Percentiles rank a stretch among this genome's conserved stretches.
Conservation (phyloP, 1,140 invertebrate species). For the Anthonomus grandis region DNA sequence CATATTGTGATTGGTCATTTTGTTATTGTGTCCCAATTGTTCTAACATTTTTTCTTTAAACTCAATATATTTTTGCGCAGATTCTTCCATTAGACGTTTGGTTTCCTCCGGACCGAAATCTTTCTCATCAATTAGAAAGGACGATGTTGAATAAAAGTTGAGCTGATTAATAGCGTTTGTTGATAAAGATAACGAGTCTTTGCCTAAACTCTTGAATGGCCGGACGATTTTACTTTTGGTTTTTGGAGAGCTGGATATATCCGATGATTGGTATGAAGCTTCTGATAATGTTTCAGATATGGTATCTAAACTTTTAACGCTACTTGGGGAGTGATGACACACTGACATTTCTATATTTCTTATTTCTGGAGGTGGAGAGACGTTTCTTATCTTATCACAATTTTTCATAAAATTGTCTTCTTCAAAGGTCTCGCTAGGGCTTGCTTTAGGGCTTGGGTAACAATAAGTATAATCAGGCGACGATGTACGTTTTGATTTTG, state of each 20-base stretch:
- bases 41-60: slow-evolving; percentile 65
- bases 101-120: not conserved
- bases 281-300: slow-evolving; percentile 10
- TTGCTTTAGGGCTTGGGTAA: not conserved
- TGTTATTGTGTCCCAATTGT: slow-evolving; percentile 58
- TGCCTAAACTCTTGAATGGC: slow-evolving; percentile 71
- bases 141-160: not conserved
- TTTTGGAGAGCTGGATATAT: not conserved
- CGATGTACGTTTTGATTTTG: not conserved
- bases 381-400: too few species aligned
- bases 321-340: too few species aligned
- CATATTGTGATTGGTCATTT: slow-evolving; percentile 65
- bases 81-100: slow-evolving; percentile 47
- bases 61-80: slow-evolving; percentile 60
- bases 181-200: slow-evolving; percentile 60
- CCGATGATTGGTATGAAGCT: not conserved
- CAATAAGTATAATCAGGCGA: slow-evolving; percentile 11
- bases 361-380: too few species aligned
- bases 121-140: slow-evolving; percentile 25
- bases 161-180: slow-evolving; percentile 51
- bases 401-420: not conserved
- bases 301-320: not conserved
- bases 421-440: too few species aligned
- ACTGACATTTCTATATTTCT: too few species aligned
- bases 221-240: slow-evolving; percentile 48